phyloP scores from a whole-genome alignment of 1,140 invertebrate genomes.

The Scylla paramamosain region DNA sequence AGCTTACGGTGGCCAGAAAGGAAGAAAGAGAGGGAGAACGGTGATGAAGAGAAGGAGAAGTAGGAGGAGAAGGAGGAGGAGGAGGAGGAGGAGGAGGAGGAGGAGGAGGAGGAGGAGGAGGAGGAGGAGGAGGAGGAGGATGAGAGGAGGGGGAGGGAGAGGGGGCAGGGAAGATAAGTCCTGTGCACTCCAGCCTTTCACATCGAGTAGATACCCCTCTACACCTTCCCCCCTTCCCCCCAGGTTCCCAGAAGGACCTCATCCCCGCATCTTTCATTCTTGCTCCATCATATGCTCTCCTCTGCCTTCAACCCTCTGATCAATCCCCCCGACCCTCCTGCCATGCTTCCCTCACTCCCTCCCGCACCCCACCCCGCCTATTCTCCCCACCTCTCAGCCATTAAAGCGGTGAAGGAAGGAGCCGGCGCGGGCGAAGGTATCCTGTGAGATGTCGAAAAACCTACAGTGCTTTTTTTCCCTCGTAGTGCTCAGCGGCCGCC shows the following conservation, averaged over 20 bases:
- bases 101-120: neutral
- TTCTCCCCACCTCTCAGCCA: neutral
- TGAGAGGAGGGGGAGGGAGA: neutral
- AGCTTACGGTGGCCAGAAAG: neutral
- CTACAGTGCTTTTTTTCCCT: neutral
- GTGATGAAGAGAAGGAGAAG: neutral
- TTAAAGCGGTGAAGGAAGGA: slow-evolving; percentile 1
- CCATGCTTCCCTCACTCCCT: neutral
- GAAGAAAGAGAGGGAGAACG: too few species aligned
- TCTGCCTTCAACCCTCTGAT: neutral
- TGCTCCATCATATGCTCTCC: neutral
- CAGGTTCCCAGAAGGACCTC: neutral
- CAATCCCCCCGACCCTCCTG: neutral
- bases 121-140: neutral
- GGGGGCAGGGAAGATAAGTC: neutral
- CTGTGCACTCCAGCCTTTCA: neutral
- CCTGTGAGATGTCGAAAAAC: slow-evolving; percentile 37
- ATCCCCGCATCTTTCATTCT: neutral
- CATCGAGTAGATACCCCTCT: neutral
- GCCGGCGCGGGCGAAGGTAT: neutral
- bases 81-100: too few species aligned
- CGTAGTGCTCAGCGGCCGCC: slow-evolving; percentile 21
- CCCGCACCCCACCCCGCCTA: neutral
- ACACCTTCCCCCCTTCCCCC: neutral
- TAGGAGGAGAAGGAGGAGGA: neutral